Base-by-base conservation (phyloP, 2,888 invertebrate genomes). In the Acronicta alni region DNA sequence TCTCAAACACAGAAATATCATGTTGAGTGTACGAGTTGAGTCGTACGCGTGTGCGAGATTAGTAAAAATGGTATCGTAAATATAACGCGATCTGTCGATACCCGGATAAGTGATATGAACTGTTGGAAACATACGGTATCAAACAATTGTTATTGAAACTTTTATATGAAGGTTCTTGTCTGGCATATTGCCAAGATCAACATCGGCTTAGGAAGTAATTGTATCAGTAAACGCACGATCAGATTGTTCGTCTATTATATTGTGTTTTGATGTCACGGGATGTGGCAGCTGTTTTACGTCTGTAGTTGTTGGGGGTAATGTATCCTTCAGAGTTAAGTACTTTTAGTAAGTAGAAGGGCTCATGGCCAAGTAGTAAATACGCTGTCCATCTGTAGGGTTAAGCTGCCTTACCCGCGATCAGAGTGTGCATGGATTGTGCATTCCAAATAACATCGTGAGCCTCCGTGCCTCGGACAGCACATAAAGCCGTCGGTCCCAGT, bases 81-180 rank as follows among this genome's bases (percentile, higher is more conserved):
- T 69, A 55, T 57, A 49, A 62, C 42, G 17, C 15, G 57, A 35
- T 61, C 42, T 59, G 51, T 66, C 52, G 59, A 56, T 17, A 7
- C 7, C n/a, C 17, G 20, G 43, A 56, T 59, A 72, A 66, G 49
- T 58, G 46, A 63, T 66, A 63, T 58, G 56, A 60, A 65, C 39
- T 18, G 41, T 37, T 42, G 32, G 16, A 61, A 72, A 58, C 55
- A 62, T 45, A 60, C 46, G 52, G 61, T 35, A 14, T 42, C 15
- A 20, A n/a, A 14, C 35, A 14, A 30, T 44, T 43, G 32, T 8
- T 68, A 48, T 46, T 55, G 30, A 35, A 48, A 71, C 54, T 58
- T 68, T 64, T 47, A 70, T 54, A 46, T n/a, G 49, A 44, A 51
- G 12, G 15, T 26, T 64, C 46, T 46, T 39, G 39, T 48, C 16